Base-by-base conservation (phyloP, 2,797 vertebrate genomes). In the Pelobates cultripes region DNA sequence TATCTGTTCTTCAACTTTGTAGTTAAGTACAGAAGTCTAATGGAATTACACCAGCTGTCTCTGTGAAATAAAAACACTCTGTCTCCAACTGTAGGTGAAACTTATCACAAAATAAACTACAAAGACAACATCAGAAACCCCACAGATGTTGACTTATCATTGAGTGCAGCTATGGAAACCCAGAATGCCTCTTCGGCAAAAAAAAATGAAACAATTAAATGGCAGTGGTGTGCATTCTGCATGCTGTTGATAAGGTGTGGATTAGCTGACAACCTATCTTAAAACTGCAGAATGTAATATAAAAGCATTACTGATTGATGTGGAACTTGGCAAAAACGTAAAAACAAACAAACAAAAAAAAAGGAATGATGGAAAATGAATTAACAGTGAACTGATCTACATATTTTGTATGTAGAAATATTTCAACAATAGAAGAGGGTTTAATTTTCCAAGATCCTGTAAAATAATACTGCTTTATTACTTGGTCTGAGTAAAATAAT, bases 31-130 rank as follows among this genome's bases (percentile, higher is more conserved):
- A 70, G 61, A 75, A 75, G 78, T 43, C 75, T 68, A 77, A 60
- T 69, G 79, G 75, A 84, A 42, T 80, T n/a, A 0, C 70, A 86
- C 74, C 86, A 80, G 80, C 77, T 87, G 81, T 41, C 12, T 28
- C 6, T 3, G 57, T 73, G 80, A 81, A 45, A 41, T 75, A 6
- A 79, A 84, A 71, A 76, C 75, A 45, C 61, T 47, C 77, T 15
- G 51, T 3, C 1, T 67, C 74, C 85, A 81, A 10, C 17, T 77
- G 67, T 55, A 78, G 73, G 57, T 28, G 7, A 44, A 72, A 73
- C 72, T 8, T 0, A 84, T 41, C 75, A 63, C 60, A 55, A 70
- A 84, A 80, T 28, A 28, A 28, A 70, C 44, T 53, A 3, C 12
- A 85, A 43, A 57, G 17, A 10, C 72, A 70, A 55, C 64, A 76